Percentiles rank a stretch among this genome's conserved stretches.
phyloP scores from a whole-genome alignment of 2,797 vertebrate genomes.

The Cygnus olor region DNA sequence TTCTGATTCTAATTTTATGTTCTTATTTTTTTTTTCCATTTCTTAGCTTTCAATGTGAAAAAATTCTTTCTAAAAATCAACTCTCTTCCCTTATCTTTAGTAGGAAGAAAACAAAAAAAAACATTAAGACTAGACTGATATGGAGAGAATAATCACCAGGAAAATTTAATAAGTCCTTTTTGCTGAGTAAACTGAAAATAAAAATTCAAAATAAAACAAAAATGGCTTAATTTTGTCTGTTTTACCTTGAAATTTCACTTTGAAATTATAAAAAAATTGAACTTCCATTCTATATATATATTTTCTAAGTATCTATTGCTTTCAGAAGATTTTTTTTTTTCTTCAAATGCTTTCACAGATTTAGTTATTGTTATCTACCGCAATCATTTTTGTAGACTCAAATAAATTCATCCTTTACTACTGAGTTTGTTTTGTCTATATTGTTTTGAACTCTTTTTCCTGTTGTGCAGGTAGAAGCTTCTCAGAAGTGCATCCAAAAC shows the following conservation, averaged over 20 bases:
- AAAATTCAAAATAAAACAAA: neutral
- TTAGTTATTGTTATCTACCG: neutral
- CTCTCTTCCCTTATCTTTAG: neutral
- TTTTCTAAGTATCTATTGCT: neutral
- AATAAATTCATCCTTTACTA: neutral
- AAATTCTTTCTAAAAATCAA: neutral
- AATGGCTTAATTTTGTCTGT: neutral
- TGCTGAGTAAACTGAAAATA: neutral
- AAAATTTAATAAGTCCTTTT: neutral
- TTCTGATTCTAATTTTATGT: neutral
- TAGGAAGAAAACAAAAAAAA: neutral
- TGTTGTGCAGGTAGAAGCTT: neutral
- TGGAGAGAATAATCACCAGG: neutral
- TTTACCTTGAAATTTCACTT: neutral
- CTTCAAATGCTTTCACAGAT: neutral
- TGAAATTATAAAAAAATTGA: neutral
- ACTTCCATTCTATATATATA: neutral
- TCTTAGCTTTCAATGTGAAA: neutral
- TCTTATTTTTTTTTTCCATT: neutral
- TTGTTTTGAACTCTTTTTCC: neutral
- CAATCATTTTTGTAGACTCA: neutral
- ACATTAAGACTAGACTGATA: neutral
- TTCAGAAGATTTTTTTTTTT: neutral
- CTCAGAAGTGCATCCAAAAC: conserved; percentile 54
- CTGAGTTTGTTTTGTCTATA: neutral